These are phyloP conservation scores for Coenonympha glycerion DNA, from an alignment of 2,888 invertebrate genomes.

Conservation along the genomic window DNA sequence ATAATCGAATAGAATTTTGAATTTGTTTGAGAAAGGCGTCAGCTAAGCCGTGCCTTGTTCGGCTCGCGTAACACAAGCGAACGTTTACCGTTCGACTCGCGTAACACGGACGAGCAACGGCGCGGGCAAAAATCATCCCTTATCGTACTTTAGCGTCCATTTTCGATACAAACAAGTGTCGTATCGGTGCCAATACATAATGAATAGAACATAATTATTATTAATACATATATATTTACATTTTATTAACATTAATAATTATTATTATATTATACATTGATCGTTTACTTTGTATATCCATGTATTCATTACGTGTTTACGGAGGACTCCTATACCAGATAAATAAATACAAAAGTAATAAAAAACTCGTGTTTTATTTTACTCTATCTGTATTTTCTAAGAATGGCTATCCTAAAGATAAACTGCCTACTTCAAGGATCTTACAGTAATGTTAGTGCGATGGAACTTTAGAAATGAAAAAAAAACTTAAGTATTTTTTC, in stretches of 20 bases:
- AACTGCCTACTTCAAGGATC: no score
- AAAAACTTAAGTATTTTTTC: no score
- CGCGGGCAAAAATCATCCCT: slow-evolving; percentile 21
- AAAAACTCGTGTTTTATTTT: slow-evolving; percentile 35
- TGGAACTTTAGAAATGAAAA: not conserved
- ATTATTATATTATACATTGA: slow-evolving; percentile 59
- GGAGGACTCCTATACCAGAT: slow-evolving; percentile 64
- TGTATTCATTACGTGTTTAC: slow-evolving; percentile 67
- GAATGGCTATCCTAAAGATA: not conserved
- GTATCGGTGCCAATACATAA: slow-evolving; percentile 61
- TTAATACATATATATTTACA: slow-evolving; percentile 64
- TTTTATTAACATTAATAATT: slow-evolving; percentile 43
- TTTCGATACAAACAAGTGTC: slow-evolving; percentile 45
- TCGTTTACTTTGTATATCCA: slow-evolving; percentile 68
- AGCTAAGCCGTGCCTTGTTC: not conserved
- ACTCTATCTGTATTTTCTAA: not conserved
- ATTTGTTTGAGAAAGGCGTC: not conserved
- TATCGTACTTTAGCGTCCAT: slow-evolving; percentile 54
- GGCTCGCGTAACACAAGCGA: not conserved
- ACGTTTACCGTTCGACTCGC: not conserved
- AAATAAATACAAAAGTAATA: slow-evolving; percentile 58
- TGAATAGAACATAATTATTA: slow-evolving; percentile 39
- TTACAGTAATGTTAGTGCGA: no score
- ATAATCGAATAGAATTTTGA: not conserved
- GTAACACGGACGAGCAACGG: not conserved